phyloP scores from a whole-genome alignment of 2,888 invertebrate species.

The Hydraecia micacea region DNA sequence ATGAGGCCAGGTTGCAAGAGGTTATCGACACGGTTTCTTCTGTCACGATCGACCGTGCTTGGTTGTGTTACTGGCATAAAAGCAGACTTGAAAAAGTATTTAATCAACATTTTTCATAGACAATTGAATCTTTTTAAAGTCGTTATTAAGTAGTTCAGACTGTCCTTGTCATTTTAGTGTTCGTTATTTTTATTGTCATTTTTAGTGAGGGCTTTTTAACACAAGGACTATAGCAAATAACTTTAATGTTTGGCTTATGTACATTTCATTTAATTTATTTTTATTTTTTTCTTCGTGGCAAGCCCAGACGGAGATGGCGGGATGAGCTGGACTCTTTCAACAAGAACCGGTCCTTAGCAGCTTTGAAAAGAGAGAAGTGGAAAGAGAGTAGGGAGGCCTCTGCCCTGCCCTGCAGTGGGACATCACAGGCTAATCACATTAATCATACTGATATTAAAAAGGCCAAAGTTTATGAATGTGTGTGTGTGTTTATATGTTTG shows the following conservation, averaged over 20 bases:
- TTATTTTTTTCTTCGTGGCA: no score
- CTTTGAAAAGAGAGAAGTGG: no score
- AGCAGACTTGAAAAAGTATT: neutral
- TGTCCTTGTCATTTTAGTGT: neutral
- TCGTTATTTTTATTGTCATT: neutral
- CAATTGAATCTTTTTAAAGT: neutral
- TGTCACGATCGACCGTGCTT: conserved; percentile 4
- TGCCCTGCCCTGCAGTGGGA: no score
- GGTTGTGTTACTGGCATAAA: neutral
- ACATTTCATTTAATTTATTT: no score
- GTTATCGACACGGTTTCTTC: conserved; percentile 42
- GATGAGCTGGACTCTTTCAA: no score
- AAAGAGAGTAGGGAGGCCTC: no score
- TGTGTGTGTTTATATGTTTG: no score
- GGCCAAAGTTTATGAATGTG: no score
- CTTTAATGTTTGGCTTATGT: neutral
- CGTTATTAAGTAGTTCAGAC: neutral
- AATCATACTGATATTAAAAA: no score
- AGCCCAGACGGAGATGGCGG: no score
- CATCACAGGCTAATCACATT: no score
- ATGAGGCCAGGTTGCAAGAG: conserved; percentile 31
- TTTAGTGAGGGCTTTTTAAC: neutral
- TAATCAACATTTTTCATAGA: neutral
- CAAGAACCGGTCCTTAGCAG: no score
- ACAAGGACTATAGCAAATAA: neutral